Percentiles rank a stretch among this genome's conserved stretches.
These are phyloP conservation scores for Platalea minor DNA, from an alignment of 2,797 vertebrate species.

Conservation along the genomic window DNA sequence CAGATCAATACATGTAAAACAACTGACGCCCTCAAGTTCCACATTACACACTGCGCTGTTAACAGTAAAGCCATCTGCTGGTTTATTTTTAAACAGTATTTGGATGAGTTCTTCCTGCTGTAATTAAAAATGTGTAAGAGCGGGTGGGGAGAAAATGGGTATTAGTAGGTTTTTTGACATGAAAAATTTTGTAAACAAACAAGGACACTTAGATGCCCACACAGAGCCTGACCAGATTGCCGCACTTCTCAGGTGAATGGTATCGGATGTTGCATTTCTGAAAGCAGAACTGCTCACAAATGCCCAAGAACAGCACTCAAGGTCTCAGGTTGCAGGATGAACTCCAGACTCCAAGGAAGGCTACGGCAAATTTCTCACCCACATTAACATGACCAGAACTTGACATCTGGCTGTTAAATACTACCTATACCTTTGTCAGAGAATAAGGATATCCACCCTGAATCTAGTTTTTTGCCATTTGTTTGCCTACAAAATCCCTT, in stretches of 20 bases:
- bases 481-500: constrained; percentile 9
- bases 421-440: neutral
- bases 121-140: neutral
- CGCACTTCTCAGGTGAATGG: neutral
- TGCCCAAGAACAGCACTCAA: neutral
- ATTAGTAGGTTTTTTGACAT: neutral
- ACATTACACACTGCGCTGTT: neutral
- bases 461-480: neutral
- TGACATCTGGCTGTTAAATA: neutral
- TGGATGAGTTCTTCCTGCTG: neutral
- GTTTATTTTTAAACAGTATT: neutral
- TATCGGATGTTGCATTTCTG: neutral
- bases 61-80: neutral
- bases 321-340: neutral
- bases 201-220: neutral
- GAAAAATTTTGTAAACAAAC: neutral
- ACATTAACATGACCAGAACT: neutral
- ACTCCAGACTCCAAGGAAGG: neutral
- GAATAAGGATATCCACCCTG: neutral
- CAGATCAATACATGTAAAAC: neutral
- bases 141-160: neutral
- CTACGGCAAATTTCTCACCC: neutral
- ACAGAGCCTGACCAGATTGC: accelerated
- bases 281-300: neutral
- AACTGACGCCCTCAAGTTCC: neutral